These are phyloP conservation scores for Sinonovacula constricta DNA, from an alignment of 1,140 invertebrate genomes.

Conservation along the genomic window DNA sequence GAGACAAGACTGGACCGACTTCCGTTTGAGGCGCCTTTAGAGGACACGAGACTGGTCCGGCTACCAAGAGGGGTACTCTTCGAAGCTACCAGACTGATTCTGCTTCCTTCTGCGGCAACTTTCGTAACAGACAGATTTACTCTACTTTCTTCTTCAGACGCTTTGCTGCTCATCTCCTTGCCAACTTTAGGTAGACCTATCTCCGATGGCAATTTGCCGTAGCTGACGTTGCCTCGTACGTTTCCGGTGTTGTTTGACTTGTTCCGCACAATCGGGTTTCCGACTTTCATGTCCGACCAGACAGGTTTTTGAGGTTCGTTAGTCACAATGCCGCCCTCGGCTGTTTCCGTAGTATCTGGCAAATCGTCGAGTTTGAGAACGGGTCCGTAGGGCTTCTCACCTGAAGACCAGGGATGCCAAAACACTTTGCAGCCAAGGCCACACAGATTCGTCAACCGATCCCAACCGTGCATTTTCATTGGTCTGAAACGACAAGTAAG, in stretches of 20 bases:
- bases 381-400: constrained; percentile 22
- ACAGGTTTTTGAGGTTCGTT: constrained; percentile 31
- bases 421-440: constrained; percentile 43
- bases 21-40: no score
- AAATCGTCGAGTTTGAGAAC: constrained; percentile 21
- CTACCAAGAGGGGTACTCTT: no score
- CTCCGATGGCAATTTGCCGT: no score
- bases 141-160: no score
- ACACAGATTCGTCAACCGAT: constrained; percentile 26
- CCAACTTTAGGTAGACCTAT: no score
- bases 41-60: no score
- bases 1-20: constrained; percentile 2
- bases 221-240: no score
- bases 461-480: constrained; percentile 47
- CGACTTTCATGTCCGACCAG: constrained; percentile 25
- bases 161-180: no score
- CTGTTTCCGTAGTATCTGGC: not conserved
- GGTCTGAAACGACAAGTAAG: constrained; percentile 13
- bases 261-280: constrained; percentile 36
- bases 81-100: no score
- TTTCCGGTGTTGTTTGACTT: constrained; percentile 13
- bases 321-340: not conserved
- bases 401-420: constrained; percentile 21
- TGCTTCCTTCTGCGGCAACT: no score
- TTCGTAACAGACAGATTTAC: no score